A percentile compares a stretch with the other conserved stretches of the same genome.
phyloP scores from a whole-genome alignment of 2,797 vertebrate genomes.

The Sebastes steindachneri region DNA sequence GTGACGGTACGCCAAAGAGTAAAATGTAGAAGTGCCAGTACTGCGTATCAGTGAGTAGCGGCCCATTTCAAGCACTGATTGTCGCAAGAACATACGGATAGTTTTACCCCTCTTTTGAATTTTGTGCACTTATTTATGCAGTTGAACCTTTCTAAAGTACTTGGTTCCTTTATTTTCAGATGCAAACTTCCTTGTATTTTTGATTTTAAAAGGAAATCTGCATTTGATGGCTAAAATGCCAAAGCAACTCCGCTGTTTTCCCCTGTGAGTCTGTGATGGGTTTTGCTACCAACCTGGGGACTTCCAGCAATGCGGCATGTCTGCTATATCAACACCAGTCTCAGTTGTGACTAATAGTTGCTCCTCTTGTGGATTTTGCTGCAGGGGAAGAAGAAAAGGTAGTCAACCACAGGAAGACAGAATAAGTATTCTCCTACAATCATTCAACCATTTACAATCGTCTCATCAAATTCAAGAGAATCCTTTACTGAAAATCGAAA shows the following conservation, averaged over 20 bases:
- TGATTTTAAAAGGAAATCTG: background rate
- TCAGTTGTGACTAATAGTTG: conserved; percentile 31
- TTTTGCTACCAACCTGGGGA: conserved; percentile 11
- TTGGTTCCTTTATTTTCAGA: background rate
- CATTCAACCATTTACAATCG: background rate
- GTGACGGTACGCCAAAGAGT: background rate
- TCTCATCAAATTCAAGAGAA: background rate
- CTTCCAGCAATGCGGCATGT: conserved; percentile 20
- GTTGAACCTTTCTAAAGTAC: background rate
- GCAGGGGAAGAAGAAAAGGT: conserved; percentile 5
- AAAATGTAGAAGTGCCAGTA: too few species aligned
- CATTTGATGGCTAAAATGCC: background rate
- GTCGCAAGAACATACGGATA: background rate
- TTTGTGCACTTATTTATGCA: background rate
- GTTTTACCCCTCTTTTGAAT: background rate
- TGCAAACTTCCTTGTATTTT: background rate
- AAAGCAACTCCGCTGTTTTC: background rate
- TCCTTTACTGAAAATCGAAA: background rate
- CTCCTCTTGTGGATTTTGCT: conserved; percentile 37
- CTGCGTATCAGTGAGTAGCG: too few species aligned
- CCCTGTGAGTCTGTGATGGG: background rate
- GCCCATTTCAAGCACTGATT: background rate
- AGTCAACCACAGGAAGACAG: background rate
- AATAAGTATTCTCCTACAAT: background rate
- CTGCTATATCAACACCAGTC: conserved; percentile 12